Percentiles rank a stretch among this genome's conserved stretches.
Conservation (phyloP, 2,797 vertebrate genomes). For the Alosa sapidissima region DNA sequence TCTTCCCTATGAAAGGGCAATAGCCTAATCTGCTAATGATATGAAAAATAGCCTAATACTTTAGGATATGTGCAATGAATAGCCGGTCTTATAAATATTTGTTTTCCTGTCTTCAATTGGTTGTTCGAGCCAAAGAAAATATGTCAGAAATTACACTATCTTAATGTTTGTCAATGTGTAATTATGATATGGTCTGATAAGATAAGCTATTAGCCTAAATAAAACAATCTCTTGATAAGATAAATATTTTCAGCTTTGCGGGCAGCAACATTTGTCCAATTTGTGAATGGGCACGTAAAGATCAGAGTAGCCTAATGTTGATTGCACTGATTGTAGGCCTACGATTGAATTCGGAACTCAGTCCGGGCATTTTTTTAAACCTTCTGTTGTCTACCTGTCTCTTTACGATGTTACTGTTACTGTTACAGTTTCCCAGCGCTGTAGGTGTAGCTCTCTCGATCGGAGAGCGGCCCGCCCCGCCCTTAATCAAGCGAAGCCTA, state of each 20-base stretch:
- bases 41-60: neutral
- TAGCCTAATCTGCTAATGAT: neutral
- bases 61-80: too few species aligned
- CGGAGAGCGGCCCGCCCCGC: slow-evolving; percentile 67
- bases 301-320: neutral
- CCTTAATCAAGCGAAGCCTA: slow-evolving; percentile 51
- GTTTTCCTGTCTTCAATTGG: neutral
- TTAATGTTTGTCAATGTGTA: neutral
- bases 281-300: neutral
- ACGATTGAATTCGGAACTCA: neutral
- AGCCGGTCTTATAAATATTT: neutral
- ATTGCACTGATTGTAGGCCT: neutral
- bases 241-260: neutral
- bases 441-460: slow-evolving; percentile 59
- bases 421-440: slow-evolving; percentile 47
- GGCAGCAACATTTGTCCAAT: neutral
- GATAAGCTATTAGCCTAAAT: neutral
- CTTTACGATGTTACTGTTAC: slow-evolving; percentile 27
- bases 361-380: neutral
- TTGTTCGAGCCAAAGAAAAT: neutral
- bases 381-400: slow-evolving; percentile 12
- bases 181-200: neutral
- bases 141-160: neutral
- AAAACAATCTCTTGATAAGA: neutral
- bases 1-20: too few species aligned